phyloP scores from a whole-genome alignment of 2,888 invertebrate species.

The Amaurobius ferox region DNA sequence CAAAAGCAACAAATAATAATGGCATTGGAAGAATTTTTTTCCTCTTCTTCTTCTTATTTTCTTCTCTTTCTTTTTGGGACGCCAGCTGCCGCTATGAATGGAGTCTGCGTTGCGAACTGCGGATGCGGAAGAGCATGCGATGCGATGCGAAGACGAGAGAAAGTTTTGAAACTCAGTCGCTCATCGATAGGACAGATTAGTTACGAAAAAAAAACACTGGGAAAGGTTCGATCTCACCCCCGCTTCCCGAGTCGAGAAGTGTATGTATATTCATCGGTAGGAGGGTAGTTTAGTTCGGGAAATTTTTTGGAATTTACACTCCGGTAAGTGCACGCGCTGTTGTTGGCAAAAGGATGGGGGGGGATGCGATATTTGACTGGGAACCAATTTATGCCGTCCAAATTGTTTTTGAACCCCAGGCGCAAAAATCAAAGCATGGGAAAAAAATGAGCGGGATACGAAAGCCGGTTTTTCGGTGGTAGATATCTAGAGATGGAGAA shows the following conservation, averaged over 20 bases:
- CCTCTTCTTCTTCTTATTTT: slow-evolving; percentile 5
- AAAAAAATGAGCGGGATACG: neutral
- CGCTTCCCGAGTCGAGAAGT: neutral
- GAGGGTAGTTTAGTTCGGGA: slow-evolving; percentile 3
- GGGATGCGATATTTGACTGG: slow-evolving; percentile 37
- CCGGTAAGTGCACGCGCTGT: slow-evolving; percentile 42
- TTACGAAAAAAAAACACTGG: slow-evolving; percentile 22
- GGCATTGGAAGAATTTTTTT: slow-evolving; percentile 16
- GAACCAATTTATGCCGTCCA: slow-evolving; percentile 58
- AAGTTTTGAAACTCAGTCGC: slow-evolving; percentile 55
- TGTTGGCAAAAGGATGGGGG: neutral
- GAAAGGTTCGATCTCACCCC: slow-evolving; percentile 1
- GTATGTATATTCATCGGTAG: slow-evolving; percentile 61
- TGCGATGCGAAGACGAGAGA: slow-evolving; percentile 38
- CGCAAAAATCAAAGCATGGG: neutral
- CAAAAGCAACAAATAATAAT: slow-evolving; percentile 44
- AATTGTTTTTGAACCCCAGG: slow-evolving; percentile 53
- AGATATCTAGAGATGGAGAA: too few relatives aligned
- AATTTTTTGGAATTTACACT: slow-evolving; percentile 59
- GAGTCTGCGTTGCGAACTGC: slow-evolving; percentile 40
- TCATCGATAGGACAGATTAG: slow-evolving; percentile 70
- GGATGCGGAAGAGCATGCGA: slow-evolving; percentile 67
- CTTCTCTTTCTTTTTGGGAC: slow-evolving; percentile 42
- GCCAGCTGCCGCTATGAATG: slow-evolving; percentile 71
- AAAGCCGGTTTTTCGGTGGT: neutral